Base-by-base conservation (phyloP, 2,888 invertebrate genomes). In the Ormyrus thymus region DNA sequence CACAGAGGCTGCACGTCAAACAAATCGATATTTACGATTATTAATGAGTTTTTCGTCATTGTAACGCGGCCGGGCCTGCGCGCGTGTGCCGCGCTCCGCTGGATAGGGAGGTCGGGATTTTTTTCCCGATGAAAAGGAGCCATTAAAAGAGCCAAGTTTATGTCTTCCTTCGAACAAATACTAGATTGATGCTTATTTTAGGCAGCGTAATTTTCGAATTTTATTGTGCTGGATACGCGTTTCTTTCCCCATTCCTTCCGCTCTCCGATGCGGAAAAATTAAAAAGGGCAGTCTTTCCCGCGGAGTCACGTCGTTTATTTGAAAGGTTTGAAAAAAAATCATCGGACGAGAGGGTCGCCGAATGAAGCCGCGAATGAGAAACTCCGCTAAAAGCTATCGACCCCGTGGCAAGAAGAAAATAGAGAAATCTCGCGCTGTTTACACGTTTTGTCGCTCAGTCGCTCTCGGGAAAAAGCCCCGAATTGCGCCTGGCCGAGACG, bases 1-100 rank as follows among this genome's bases (percentile, higher is more conserved):
- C 77, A 76, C 80, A 64, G 81, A 83, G 81, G 82, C 75, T 76
- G 80, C 80, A 81, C 83, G 82, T 84, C 84, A 84, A 84, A 84
- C 83, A 81, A 82, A 84, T 85, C 84, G 85, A 84, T 85, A 83
- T 83, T 83, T 82, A 83, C 79, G 82, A 85, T 85, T 84, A 85
- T 85, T 84, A 83, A 85, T 84, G 82, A 83, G 64, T 64, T 65
- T 55, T 69, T 68, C 11, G n/a, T 78, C 64, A 73, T 74, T 78
- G 69, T 74, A 56, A 43, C 45, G 66, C 48, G 10, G 10, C 9
- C 61, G 68, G 10, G 11, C 15, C 13, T 9, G n/a, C 51, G n/a
- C 50, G 15, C 45, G 64, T 45, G 64, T 45, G 64, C 65, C 58
- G 70, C 71, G 73, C 68, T 50, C 62, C 72, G 66, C 43, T 13